phyloP scores from a whole-genome alignment of 2,113 vertebrate species.

The Eretmochelys imbricata region DNA sequence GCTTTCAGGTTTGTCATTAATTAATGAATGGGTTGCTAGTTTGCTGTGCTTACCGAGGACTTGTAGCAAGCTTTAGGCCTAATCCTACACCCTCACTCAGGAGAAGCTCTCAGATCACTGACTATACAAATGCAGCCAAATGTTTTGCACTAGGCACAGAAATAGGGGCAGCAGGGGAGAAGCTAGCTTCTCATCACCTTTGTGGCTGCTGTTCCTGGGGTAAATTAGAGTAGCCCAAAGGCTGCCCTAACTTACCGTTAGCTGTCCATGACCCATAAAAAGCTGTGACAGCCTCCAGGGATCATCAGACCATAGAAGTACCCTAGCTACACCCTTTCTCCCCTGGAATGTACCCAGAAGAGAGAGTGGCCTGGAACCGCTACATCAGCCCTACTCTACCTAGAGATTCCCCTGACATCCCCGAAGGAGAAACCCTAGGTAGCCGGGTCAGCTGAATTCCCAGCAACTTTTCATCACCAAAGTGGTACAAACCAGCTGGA shows the following conservation, averaged over 20 bases:
- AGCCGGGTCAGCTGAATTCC: not conserved
- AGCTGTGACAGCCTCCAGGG: not conserved
- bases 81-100: not conserved
- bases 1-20: not conserved
- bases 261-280: not conserved
- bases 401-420: too few species aligned
- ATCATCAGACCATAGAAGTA: not conserved
- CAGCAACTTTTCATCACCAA: not conserved
- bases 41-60: not conserved
- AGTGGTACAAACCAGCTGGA: not conserved
- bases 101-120: not conserved
- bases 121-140: not conserved
- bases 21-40: not conserved
- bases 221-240: not conserved
- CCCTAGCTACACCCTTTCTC: too few species aligned
- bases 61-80: not conserved
- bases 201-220: not conserved
- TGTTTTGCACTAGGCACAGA: not conserved
- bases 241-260: not conserved
- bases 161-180: not conserved
- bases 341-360: too few species aligned
- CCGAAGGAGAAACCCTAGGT: not conserved
- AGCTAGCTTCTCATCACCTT: not conserved
- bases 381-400: too few species aligned
- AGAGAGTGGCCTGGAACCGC: too few species aligned